These are phyloP conservation scores for Planococcus citri DNA, from an alignment of 1,140 invertebrate genomes.

Conservation along the genomic window DNA sequence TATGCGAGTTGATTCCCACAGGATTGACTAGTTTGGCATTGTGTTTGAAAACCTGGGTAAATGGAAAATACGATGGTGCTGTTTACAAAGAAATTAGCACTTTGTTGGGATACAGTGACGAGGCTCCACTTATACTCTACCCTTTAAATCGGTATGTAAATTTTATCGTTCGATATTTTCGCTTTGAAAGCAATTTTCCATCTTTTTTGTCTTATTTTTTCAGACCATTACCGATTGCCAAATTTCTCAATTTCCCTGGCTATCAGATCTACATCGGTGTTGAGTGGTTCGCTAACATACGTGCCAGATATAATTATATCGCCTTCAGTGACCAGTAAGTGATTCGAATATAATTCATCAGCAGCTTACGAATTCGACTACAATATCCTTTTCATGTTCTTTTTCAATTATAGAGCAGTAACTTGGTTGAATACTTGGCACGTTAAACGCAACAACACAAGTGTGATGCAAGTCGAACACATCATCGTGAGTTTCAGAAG, in stretches of 20 bases:
- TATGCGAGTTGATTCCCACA: not conserved
- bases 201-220: not conserved
- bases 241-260: slow-evolving; percentile 44
- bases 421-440: not conserved
- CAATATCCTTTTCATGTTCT: too few relatives aligned
- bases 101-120: not conserved
- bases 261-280: slow-evolving; percentile 44
- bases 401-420: not conserved
- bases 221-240: slow-evolving; percentile 38
- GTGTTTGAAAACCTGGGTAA: not conserved
- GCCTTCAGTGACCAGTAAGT: slow-evolving; percentile 48
- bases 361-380: too few relatives aligned
- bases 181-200: too few relatives aligned
- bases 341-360: not conserved
- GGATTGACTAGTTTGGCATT: not conserved
- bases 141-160: not conserved
- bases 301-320: slow-evolving; percentile 40
- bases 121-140: not conserved
- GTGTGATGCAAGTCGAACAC: not conserved
- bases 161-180: too few relatives aligned
- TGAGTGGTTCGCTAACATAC: slow-evolving; percentile 43
- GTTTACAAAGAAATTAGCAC: not conserved
- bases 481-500: not conserved
- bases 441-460: not conserved
- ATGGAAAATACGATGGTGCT: not conserved